Conservation (phyloP, 2,113 vertebrate species). For the Lagopus leucura region DNA sequence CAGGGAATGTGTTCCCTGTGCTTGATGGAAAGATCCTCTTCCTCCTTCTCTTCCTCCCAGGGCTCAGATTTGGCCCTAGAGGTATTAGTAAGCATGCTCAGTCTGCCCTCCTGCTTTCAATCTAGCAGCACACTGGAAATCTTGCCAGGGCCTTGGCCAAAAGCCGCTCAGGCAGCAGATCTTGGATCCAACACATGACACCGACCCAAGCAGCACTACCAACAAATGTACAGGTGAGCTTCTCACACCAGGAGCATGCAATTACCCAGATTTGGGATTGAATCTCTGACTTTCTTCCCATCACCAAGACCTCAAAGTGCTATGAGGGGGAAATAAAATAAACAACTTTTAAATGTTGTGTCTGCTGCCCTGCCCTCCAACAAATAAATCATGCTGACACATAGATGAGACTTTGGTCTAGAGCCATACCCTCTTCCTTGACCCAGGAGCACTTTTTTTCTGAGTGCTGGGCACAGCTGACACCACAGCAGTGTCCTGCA, state of each 20-base stretch:
- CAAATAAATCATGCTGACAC: neutral
- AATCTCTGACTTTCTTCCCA: neutral
- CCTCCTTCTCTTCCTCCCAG: neutral
- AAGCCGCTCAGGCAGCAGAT: neutral
- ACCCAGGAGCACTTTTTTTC: neutral
- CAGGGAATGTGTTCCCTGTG: neutral
- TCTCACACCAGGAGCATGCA: fast-evolving
- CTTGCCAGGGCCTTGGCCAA: neutral
- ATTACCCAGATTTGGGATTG: neutral
- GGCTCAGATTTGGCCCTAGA: neutral
- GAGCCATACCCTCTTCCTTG: fast-evolving
- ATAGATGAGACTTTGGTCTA: neutral
- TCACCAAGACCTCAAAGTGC: neutral
- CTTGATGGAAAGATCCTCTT: neutral
- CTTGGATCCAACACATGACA: neutral
- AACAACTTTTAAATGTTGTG: neutral
- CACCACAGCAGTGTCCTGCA: neutral
- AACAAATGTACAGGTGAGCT: neutral
- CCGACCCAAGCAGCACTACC: neutral
- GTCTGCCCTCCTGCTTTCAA: neutral
- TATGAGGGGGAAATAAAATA: neutral
- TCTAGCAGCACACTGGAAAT: neutral
- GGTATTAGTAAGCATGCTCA: neutral
- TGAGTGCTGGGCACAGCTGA: neutral
- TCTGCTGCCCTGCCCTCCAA: neutral